Evolutionary conservation across 2,888 invertebrate genomes (phyloP), one percentile per base, ranked within the genome.

Genomic region (Chloromyia formosa): DNA sequence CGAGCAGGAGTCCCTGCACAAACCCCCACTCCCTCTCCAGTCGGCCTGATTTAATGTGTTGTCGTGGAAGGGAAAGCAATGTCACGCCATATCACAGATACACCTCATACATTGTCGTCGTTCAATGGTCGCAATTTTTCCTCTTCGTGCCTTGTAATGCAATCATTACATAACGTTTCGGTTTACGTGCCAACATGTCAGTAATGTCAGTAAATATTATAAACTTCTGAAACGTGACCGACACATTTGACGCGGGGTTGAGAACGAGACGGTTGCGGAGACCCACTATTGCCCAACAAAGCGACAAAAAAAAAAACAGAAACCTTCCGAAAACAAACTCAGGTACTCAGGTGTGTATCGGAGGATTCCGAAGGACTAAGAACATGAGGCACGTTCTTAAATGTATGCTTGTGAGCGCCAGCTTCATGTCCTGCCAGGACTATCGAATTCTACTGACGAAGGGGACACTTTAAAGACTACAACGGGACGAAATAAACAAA

Each of bases 141-240:
- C 49, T 35, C 20, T 66, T 20, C 49, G 66, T 66, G 66, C 35
- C 66, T 66, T 66, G 66, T 66, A 66, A 71, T 71, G 45, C 56
- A 71, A 42, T 71, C 62, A 49, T 73, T 73, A 49, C 61, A 61
- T 73, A 60, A 60, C 61, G 42, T 60, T 73, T 53, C 54, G 53
- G 53, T 54, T 62, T 73, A 54, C 73, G 62, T 73, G 73, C 62
- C 16, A 73, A 73, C 62, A 73, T 73, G 73, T 73, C 61, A 49
- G 27, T 35, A 35, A 73, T 73, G 73, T 73, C 61, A 49, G 73
- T 73, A 73, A 73, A 73, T 73, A 73, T 74, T 62, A 61, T 69
- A 56, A 75, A 74, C 53, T 74, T 69, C 27, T 42, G 53, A 64
- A 60, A 62, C 75, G 73, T 58, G 73, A 75, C 58, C 61, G 72